These are phyloP conservation scores for Cryptomyrus ogoouensis DNA, from an alignment of 2,113 vertebrate genomes.

Conservation along the genomic window DNA sequence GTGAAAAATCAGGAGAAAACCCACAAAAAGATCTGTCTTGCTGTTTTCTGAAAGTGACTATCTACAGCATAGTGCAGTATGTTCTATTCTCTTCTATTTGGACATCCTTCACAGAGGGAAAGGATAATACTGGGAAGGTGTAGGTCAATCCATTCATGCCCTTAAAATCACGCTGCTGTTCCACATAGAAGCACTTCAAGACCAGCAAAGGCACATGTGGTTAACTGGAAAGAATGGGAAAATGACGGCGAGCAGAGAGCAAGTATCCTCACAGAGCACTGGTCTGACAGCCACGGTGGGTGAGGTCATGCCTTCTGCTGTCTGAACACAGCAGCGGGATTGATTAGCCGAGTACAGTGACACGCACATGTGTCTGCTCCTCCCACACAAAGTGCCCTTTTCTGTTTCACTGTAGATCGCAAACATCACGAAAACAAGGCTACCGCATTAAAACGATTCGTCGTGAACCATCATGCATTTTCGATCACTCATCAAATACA, in stretches of 20 bases:
- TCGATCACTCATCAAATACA: not conserved
- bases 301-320: not conserved
- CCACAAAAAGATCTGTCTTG: not conserved
- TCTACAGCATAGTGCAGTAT: not conserved
- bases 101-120: not conserved
- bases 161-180: not conserved
- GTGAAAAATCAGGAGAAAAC: not conserved
- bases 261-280: not conserved
- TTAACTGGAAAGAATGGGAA: not conserved
- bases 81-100: not conserved
- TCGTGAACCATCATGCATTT: not conserved
- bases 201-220: not conserved
- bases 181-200: not conserved
- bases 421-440: not conserved
- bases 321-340: not conserved
- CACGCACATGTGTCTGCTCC: not conserved
- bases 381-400: not conserved
- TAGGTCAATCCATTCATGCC: not conserved
- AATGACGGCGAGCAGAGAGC: not conserved
- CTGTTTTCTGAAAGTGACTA: not conserved
- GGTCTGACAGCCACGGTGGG: not conserved
- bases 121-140: not conserved
- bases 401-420: not conserved
- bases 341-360: not conserved
- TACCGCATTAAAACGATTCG: not conserved